These are phyloP conservation scores for Spilogale gracilis DNA, from an alignment of 2,113 vertebrate species.

Conservation along the genomic window DNA sequence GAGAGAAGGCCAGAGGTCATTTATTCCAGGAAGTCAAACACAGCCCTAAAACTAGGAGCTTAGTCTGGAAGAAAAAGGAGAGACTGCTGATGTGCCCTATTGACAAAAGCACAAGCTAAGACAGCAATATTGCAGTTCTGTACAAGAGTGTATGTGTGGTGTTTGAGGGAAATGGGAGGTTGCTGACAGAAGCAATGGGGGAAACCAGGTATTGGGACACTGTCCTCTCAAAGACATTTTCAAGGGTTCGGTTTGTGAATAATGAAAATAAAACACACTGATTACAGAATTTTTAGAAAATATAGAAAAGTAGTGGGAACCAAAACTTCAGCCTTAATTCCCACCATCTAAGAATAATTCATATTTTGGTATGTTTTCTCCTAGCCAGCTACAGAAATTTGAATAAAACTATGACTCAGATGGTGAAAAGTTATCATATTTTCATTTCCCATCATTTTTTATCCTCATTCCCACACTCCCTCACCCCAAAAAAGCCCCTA, in stretches of 20 bases:
- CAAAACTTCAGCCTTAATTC: not conserved
- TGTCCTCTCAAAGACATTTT: not conserved
- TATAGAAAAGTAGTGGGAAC: not conserved
- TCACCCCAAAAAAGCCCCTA: accelerated
- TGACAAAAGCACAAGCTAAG: not conserved
- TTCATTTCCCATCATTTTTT: not conserved
- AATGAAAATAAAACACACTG: not conserved
- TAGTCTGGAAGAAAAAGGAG: not conserved
- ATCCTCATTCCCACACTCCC: not conserved
- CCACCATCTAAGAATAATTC: not conserved
- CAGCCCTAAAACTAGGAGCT: not conserved
- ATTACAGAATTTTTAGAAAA: constrained; percentile 1
- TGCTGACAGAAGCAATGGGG: not conserved
- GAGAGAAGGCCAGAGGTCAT: not conserved
- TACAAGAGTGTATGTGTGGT: not conserved
- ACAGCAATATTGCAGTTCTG: not conserved
- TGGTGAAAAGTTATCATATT: not conserved
- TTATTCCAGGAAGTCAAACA: constrained; percentile 29
- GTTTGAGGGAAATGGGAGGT: no score
- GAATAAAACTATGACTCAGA: not conserved
- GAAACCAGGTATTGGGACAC: not conserved
- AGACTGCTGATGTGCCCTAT: not conserved
- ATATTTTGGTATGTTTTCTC: not conserved
- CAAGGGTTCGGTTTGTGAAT: not conserved
- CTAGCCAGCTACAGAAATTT: not conserved